A percentile compares a stretch with the other conserved stretches of the same genome.
Evolutionary conservation across 2,888 invertebrate genomes (phyloP).

Genomic region (Saturnia pavonia): DNA sequence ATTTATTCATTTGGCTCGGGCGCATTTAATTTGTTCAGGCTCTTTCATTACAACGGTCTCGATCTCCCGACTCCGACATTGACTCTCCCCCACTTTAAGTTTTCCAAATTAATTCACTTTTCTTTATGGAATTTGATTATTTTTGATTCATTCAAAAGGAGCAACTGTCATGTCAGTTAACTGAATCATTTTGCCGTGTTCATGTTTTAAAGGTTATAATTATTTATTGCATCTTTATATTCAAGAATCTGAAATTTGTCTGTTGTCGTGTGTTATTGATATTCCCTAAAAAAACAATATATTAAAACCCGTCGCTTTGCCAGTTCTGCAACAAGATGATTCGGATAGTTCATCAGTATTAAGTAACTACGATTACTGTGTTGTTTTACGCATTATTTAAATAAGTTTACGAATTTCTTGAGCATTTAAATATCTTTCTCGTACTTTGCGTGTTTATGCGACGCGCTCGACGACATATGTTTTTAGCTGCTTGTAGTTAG

Average conservation of each 20-base stretch:
- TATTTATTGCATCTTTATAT: neutral
- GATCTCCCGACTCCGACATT: constrained; percentile 13
- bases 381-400: too few relatives aligned
- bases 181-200: constrained; percentile 5
- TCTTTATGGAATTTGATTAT: constrained; percentile 21
- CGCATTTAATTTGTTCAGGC: constrained; percentile 40
- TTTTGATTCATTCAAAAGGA: constrained; percentile 14
- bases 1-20: constrained; percentile 37
- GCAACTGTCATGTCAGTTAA: constrained; percentile 17
- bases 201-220: neutral
- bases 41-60: constrained; percentile 25
- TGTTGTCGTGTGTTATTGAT: neutral
- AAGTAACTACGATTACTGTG: too few relatives aligned
- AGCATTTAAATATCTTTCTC: too few relatives aligned
- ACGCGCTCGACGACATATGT: too few relatives aligned
- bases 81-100: constrained; percentile 32
- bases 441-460: too few relatives aligned
- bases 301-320: neutral
- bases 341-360: too few relatives aligned
- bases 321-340: too few relatives aligned
- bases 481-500: too few relatives aligned
- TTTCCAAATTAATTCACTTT: constrained; percentile 22
- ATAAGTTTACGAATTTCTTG: too few relatives aligned
- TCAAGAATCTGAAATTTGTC: neutral
- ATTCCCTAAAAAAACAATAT: neutral